Percentiles rank a stretch among this genome's conserved stretches.
Evolutionary conservation across 2,113 vertebrate genomes (phyloP).

Genomic region (Nanger granti): DNA sequence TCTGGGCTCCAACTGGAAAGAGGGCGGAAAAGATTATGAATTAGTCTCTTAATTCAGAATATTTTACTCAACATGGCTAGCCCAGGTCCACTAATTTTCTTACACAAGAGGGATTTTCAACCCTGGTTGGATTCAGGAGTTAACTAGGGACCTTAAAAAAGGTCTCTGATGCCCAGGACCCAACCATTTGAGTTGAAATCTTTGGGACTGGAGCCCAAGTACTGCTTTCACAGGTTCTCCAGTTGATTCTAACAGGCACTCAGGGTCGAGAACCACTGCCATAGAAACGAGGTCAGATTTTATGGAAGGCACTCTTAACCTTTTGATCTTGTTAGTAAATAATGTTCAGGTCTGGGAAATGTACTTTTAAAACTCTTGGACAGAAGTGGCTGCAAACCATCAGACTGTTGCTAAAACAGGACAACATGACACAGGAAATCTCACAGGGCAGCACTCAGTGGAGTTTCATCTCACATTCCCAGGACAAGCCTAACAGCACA

Average conservation of each 20-base stretch:
- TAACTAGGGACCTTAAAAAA: neutral
- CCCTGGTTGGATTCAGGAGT: neutral
- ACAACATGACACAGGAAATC: neutral
- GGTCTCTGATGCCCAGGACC: neutral
- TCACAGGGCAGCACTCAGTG: too few species aligned
- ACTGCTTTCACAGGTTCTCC: neutral
- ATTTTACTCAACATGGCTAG: neutral
- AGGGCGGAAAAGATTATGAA: neutral
- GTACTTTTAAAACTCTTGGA: neutral
- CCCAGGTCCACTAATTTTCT: neutral
- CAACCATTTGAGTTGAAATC: neutral
- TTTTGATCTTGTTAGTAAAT: neutral
- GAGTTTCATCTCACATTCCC: neutral
- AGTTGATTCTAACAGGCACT: neutral
- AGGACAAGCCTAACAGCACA: neutral
- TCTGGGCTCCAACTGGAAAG: slow-evolving; percentile 29
- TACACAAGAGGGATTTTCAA: neutral
- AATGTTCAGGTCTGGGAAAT: neutral
- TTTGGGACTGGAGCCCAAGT: neutral
- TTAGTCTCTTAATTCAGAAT: slow-evolving; percentile 9
- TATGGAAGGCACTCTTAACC: neutral
- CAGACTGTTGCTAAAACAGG: neutral
- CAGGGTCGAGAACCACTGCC: neutral
- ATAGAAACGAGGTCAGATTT: neutral
- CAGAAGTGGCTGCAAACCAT: neutral